Conservation (phyloP, 2,888 invertebrate genomes). For the Cacoxenus indagator region DNA sequence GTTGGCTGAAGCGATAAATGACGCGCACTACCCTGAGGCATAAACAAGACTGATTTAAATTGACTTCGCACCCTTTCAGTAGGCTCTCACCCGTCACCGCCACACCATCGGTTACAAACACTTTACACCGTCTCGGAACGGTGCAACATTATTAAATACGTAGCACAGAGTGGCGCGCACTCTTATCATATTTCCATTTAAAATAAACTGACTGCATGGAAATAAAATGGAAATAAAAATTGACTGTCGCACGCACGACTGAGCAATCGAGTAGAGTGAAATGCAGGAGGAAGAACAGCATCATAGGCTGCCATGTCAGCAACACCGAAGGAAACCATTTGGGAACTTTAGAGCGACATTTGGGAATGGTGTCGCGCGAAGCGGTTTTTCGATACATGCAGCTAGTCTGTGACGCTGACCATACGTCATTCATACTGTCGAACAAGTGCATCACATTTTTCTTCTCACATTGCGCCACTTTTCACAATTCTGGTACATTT, state of each 20-base stretch:
- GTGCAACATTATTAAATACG: conserved; percentile 2
- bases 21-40: conserved; percentile 24
- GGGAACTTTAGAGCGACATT: background rate
- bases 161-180: background rate
- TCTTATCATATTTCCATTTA: conserved; percentile 39
- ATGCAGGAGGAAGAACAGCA: background rate
- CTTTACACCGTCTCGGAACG: background rate
- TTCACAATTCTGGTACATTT: conserved; percentile 32
- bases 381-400: background rate
- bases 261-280: conserved; percentile 3
- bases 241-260: conserved; percentile 12
- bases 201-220: conserved; percentile 43
- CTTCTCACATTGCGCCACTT: conserved; percentile 17
- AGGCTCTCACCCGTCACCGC: conserved; percentile 24
- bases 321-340: background rate
- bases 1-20: conserved; percentile 40
- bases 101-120: background rate
- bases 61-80: conserved; percentile 33
- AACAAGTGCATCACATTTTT: conserved; percentile 10
- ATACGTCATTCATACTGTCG: conserved; percentile 1
- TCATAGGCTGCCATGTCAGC: background rate
- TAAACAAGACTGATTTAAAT: conserved; percentile 35
- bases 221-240: conserved; percentile 39
- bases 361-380: background rate
- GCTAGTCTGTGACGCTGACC: background rate